Evolutionary conservation across 1,140 invertebrate species (phyloP), one percentile per base, ranked within the genome.

Genomic region (Liolophura sinensis): DNA sequence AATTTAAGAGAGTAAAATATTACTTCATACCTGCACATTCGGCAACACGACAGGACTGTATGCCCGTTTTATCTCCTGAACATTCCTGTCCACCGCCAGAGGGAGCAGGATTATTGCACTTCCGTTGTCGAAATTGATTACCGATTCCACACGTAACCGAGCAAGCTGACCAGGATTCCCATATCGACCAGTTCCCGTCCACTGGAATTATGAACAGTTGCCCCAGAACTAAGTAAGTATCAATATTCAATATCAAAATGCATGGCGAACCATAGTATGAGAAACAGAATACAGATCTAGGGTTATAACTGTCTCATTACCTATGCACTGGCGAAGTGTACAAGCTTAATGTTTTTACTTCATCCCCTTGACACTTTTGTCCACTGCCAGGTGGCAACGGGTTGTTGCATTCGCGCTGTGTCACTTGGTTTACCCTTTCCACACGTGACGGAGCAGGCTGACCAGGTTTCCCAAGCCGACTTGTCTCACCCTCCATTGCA

Each of bases 81-180:
- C 74, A 76, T 9, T 49, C 20, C 25, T 58, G 40, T 24, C 73
- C 73, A 0, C 68, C 75, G 51, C 65, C 66, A n/a, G 55, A 24
- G 1, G 75, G 72, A 15, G n/a, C 47, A 4, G 67, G 75, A 59
- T 50, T 40, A 31, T 52, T 47, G 54, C 76, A 76, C 14, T 47
- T 59, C 20, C 75, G 60, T 12, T 22, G n/a, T 18, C 75, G 22
- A 16, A 59, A 63, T 40, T 69, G 62, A 14, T 57, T 57, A 4
- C 77, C 77, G 16, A 62, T 55, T n/a, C 78, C 78, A 65, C 78
- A 80, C 1, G 72, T 62, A 6, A 67, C 68, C 18, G 73, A 76
- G 57, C 78, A 80, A 14, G 14, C 49, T 40, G 71, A 63, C 75
- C 76, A 80, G 9, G 54, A 14, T 22, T 56, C 27, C 77, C 77